phyloP scores from a whole-genome alignment of 92 coral and sea anemone genomes.

The Umimayanthus kanabou region DNA sequence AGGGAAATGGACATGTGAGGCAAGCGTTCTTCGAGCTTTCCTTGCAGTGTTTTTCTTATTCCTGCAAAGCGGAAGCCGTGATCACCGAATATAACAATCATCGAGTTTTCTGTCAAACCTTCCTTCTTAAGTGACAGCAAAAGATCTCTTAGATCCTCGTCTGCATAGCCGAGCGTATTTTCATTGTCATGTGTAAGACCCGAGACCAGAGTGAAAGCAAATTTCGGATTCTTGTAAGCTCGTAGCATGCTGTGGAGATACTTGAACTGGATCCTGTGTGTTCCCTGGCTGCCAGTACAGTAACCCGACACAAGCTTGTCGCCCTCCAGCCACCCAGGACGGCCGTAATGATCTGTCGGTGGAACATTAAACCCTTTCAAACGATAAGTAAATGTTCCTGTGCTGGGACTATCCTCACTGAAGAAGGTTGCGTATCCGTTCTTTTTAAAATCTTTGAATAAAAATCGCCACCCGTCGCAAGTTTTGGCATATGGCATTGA shows the following conservation, averaged over 20 bases:
- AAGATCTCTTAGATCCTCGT: constrained; percentile 50
- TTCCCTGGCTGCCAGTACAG: constrained; percentile 66
- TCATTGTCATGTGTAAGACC: constrained; percentile 42
- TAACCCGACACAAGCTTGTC: constrained; percentile 3
- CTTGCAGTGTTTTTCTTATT: constrained; percentile 65
- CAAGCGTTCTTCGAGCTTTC: constrained; percentile 60
- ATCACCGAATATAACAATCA: constrained; percentile 70
- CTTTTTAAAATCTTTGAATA: constrained; percentile 61
- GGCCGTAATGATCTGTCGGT: constrained; percentile 84
- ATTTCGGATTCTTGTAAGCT: constrained; percentile 68
- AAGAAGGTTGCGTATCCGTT: constrained; percentile 80
- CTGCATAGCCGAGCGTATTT: constrained; percentile 53
- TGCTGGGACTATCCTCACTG: constrained; percentile 68
- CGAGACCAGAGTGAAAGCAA: constrained; percentile 45
- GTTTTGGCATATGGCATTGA: constrained; percentile 43
- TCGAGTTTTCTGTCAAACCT: constrained; percentile 47
- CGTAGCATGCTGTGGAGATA: constrained; percentile 61
- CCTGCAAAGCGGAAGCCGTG: constrained; percentile 65
- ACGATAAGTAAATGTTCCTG: constrained; percentile 74
- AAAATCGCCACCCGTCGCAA: constrained; percentile 73
- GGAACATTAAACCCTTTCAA: constrained; percentile 71
- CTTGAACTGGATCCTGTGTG: constrained; percentile 61
- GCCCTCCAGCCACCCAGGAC: constrained; percentile 76
- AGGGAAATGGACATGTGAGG: constrained; percentile 22
- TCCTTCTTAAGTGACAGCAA: constrained; percentile 51